These are phyloP conservation scores for Sogatella furcifera DNA, from an alignment of 1,140 invertebrate genomes.

Conservation along the genomic window DNA sequence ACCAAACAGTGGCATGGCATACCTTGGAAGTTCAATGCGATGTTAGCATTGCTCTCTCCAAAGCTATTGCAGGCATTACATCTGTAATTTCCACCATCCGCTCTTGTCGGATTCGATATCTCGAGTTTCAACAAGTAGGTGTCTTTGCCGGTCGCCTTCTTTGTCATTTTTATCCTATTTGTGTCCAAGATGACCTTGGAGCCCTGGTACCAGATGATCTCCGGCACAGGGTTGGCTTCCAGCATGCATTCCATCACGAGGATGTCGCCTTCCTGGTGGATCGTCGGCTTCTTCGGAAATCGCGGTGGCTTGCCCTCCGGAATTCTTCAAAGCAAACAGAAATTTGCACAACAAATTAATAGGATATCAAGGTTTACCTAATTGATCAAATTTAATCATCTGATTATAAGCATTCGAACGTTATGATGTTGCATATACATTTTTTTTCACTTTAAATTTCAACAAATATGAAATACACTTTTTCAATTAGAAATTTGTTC, in stretches of 20 bases:
- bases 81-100: conserved; percentile 95
- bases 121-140: conserved; percentile 82
- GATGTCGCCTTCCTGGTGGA: conserved; percentile 86
- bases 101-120: conserved; percentile 85
- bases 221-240: conserved; percentile 88
- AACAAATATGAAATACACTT: too few relatives aligned
- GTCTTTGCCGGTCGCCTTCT: conserved; percentile 77
- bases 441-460: too few relatives aligned
- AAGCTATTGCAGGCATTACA: conserved; percentile 97
- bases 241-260: conserved; percentile 92
- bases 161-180: conserved; percentile 72
- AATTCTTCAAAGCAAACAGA: conserved; percentile 53
- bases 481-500: too few relatives aligned
- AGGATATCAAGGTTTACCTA: too few relatives aligned
- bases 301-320: conserved; percentile 88
- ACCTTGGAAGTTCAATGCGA: conserved; percentile 98
- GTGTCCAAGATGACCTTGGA: conserved; percentile 69
- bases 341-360: too few relatives aligned
- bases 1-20: conserved; percentile 27
- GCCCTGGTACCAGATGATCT: conserved; percentile 92
- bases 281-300: conserved; percentile 95
- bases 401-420: too few relatives aligned
- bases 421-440: too few relatives aligned
- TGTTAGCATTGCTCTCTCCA: conserved; percentile 99
- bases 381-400: too few relatives aligned